Conservation (phyloP, 2,113 vertebrate species). For the Nettapus auritus region DNA sequence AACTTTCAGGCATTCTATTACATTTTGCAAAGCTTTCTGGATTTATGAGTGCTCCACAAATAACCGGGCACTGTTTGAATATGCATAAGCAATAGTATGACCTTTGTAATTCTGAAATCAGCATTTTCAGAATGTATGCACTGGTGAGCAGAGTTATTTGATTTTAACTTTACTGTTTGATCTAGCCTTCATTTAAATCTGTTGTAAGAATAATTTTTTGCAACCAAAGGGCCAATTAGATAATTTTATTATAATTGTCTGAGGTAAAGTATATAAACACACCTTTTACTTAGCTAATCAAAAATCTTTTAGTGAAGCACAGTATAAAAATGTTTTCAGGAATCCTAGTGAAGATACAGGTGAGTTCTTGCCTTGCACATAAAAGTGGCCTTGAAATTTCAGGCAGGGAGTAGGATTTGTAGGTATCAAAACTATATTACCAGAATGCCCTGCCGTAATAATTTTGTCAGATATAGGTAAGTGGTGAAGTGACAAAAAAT, state of each 20-base stretch:
- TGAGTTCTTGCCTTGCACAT: neutral
- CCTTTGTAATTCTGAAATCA: neutral
- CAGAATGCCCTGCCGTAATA: neutral
- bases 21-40: neutral
- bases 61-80: neutral
- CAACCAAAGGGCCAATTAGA: neutral
- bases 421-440: neutral
- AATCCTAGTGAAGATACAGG: neutral
- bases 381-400: neutral
- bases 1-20: neutral
- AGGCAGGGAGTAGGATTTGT: neutral
- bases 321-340: neutral
- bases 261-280: neutral
- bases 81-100: fast-evolving
- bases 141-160: neutral
- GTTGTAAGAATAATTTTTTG: neutral
- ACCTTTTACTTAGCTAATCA: neutral
- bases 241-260: neutral
- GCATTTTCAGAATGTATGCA: neutral
- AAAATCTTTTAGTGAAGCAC: neutral
- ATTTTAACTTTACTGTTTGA: neutral
- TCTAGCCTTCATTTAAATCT: neutral
- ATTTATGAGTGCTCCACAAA: neutral
- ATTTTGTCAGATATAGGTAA: neutral
- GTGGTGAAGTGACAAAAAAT: neutral